phyloP scores from a whole-genome alignment of 2,113 vertebrate species.

The Trichomycterus rosablanca region DNA sequence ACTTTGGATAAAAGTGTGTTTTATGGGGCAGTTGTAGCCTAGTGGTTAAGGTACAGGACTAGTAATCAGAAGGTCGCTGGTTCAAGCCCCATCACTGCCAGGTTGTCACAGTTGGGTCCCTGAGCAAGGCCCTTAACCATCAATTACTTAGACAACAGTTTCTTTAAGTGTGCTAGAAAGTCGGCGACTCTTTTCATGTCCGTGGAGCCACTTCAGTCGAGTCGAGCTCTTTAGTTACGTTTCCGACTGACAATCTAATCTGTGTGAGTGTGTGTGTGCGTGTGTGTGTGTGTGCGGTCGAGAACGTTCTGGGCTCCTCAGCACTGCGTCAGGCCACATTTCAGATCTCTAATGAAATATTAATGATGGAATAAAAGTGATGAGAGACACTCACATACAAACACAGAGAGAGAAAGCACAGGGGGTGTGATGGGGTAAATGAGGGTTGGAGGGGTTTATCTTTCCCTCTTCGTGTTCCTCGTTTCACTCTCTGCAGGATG shows the following conservation, averaged over 20 bases:
- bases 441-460: not conserved
- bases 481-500: not conserved
- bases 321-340: slow-evolving; percentile 7
- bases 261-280: slow-evolving; percentile 1
- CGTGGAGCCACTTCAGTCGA: not conserved
- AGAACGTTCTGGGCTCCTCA: slow-evolving; percentile 6
- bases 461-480: not conserved
- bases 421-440: not conserved
- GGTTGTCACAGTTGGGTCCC: too few species aligned
- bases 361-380: not conserved
- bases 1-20: too few species aligned
- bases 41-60: too few species aligned
- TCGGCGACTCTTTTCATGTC: too few species aligned
- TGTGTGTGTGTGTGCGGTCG: slow-evolving; percentile 12
- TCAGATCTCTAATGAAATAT: slow-evolving; percentile 39
- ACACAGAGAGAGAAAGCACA: too few species aligned
- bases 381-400: not conserved
- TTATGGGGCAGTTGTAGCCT: too few species aligned
- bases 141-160: too few species aligned
- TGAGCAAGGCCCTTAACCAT: too few species aligned
- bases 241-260: not conserved
- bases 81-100: too few species aligned
- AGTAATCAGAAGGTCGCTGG: too few species aligned
- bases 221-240: not conserved
- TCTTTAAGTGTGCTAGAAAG: too few species aligned